These are phyloP conservation scores for Crocidura indochinensis DNA, from an alignment of 2,797 vertebrate species.

Conservation along the genomic window DNA sequence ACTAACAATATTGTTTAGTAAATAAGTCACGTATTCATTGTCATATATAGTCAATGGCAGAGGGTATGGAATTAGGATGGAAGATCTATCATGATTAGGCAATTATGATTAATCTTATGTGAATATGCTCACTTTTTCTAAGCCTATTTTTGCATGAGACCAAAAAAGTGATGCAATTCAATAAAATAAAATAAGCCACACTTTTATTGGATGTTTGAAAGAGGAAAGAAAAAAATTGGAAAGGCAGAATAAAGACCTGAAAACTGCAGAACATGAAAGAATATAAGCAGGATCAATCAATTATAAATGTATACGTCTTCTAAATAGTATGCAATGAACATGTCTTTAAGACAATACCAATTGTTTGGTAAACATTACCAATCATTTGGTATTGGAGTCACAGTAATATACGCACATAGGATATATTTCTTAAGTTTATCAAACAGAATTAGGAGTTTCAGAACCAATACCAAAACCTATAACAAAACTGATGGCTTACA, in stretches of 20 bases:
- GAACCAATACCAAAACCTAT: not conserved
- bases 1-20: not conserved
- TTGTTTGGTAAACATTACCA: no score
- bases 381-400: not conserved
- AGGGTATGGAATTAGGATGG: not conserved
- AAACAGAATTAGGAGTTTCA: conserved; percentile 28
- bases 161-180: not conserved
- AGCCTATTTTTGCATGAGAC: not conserved
- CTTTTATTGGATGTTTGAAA: conserved; percentile 47
- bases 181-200: not conserved
- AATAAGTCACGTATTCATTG: not conserved
- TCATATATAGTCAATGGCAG: not conserved
- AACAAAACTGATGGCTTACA: conserved; percentile 27
- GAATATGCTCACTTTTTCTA: conserved; percentile 2
- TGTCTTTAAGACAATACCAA: no score
- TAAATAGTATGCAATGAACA: no score
- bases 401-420: not conserved
- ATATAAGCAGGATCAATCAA: not conserved
- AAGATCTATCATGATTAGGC: not conserved
- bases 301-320: no score
- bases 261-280: not conserved
- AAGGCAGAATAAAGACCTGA: conserved; percentile 22
- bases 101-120: conserved; percentile 9
- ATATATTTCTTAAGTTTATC: not conserved
- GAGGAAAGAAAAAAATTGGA: not conserved